phyloP scores from a whole-genome alignment of 1,140 invertebrate genomes.

The Ruditapes philippinarum region DNA sequence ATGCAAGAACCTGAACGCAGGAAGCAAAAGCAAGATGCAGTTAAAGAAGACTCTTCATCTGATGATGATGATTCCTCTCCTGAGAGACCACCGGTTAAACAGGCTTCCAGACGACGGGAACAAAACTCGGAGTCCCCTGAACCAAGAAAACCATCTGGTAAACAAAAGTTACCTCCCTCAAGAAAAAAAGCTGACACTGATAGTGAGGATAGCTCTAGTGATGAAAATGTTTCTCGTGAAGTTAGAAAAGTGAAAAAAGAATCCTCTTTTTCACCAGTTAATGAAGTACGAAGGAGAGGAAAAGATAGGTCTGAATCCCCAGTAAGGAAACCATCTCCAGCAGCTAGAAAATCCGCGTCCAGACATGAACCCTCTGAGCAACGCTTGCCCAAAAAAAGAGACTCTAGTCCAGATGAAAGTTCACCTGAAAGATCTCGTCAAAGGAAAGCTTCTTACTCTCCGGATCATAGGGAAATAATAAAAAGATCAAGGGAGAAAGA shows the following conservation, averaged over 20 bases:
- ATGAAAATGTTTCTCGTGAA: conserved; percentile 19
- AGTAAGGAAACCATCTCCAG: background rate
- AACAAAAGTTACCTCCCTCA: background rate
- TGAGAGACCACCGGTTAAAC: background rate
- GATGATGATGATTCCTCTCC: conserved; percentile 20
- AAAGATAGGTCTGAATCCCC: background rate
- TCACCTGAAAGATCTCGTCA: background rate
- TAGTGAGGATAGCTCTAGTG: conserved; percentile 22
- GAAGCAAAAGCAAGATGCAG: background rate
- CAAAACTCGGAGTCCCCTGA: background rate
- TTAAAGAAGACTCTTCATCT: conserved; percentile 19
- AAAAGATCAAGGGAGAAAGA: conserved; percentile 43
- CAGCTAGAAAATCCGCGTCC: conserved; percentile 16
- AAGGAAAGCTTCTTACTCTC: background rate
- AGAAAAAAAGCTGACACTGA: conserved; percentile 14
- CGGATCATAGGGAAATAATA: background rate
- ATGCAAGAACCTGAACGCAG: background rate
- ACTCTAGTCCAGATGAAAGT: background rate
- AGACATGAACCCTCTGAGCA: background rate
- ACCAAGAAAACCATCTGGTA: background rate
- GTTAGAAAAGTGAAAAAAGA: background rate
- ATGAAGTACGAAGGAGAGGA: background rate
- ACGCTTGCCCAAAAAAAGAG: background rate
- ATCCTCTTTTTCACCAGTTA: conserved; percentile 5
- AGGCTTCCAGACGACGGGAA: conserved; percentile 43